Conservation (phyloP, 2,797 vertebrate genomes). For the Pseudochirops cupreus region DNA sequence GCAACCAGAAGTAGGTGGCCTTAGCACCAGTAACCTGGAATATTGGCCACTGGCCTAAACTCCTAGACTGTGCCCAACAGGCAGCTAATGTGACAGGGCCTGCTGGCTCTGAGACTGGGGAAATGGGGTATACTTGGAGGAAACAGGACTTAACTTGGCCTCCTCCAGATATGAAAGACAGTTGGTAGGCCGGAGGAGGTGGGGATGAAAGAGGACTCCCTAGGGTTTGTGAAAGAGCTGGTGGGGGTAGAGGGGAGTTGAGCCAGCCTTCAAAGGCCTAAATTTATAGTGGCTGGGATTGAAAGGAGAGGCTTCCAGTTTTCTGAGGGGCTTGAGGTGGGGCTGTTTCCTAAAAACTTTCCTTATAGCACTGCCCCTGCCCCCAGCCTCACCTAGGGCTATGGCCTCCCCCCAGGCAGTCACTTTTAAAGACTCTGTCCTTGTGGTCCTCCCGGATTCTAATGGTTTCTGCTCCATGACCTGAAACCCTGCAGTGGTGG, state of each 20-base stretch:
- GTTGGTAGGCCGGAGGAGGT: not conserved
- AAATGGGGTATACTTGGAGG: not conserved
- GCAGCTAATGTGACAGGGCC: not conserved
- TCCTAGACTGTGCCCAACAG: not conserved
- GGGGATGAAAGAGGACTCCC: not conserved
- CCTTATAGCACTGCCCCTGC: not conserved
- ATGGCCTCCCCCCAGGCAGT: not conserved
- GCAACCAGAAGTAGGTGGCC: not conserved
- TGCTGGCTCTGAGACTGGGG: not conserved
- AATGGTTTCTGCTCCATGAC: not conserved
- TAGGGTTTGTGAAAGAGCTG: not conserved
- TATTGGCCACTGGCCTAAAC: not conserved
- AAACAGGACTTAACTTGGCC: not conserved
- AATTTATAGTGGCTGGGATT: not conserved
- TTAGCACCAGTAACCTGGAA: not conserved
- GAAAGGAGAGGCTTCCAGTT: not conserved
- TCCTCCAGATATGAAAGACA: not conserved
- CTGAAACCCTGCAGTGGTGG: not conserved
- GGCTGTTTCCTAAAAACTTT: not conserved
- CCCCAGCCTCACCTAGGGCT: not conserved
- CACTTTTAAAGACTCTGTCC: not conserved
- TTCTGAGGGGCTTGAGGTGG: not conserved
- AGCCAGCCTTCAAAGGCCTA: not conserved
- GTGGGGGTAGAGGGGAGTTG: not conserved
- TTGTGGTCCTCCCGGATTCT: not conserved